These are phyloP conservation scores for Cryptotis parvus DNA, from an alignment of 2,113 vertebrate species.

Conservation along the genomic window DNA sequence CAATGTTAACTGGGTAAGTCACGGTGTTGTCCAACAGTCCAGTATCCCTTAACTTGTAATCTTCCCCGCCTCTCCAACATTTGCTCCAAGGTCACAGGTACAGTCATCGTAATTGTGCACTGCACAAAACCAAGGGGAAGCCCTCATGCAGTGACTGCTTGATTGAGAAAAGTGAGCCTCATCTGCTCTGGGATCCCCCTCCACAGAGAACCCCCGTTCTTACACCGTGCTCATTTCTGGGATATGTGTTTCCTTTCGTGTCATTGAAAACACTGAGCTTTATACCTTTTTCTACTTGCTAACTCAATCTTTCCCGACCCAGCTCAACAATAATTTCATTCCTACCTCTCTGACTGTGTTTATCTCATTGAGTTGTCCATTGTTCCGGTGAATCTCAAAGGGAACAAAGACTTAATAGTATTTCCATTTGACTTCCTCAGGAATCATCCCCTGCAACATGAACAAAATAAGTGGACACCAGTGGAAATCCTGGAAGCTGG, in stretches of 20 bases:
- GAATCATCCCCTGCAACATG: background rate
- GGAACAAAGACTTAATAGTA: background rate
- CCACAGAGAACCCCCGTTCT: background rate
- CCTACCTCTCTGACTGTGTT: background rate
- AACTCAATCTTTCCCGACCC: slow-evolving; percentile 5
- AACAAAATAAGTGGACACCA: background rate
- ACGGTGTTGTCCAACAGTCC: background rate
- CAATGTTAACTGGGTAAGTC: background rate
- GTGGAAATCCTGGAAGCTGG: background rate
- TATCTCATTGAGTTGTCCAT: background rate
- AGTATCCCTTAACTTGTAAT: background rate
- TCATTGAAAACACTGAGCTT: background rate
- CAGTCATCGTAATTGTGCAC: background rate
- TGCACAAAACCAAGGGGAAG: background rate
- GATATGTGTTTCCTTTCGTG: background rate
- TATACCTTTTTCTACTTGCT: background rate
- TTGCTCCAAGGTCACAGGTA: background rate
- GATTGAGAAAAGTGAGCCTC: background rate
- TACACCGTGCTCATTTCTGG: background rate
- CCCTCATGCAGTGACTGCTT: background rate
- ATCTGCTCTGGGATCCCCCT: too few species aligned
- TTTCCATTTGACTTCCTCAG: background rate
- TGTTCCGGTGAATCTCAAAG: background rate
- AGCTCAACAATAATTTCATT: background rate
- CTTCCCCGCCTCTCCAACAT: background rate